These are phyloP conservation scores for Podiceps cristatus DNA, from an alignment of 2,113 vertebrate species.

Conservation along the genomic window DNA sequence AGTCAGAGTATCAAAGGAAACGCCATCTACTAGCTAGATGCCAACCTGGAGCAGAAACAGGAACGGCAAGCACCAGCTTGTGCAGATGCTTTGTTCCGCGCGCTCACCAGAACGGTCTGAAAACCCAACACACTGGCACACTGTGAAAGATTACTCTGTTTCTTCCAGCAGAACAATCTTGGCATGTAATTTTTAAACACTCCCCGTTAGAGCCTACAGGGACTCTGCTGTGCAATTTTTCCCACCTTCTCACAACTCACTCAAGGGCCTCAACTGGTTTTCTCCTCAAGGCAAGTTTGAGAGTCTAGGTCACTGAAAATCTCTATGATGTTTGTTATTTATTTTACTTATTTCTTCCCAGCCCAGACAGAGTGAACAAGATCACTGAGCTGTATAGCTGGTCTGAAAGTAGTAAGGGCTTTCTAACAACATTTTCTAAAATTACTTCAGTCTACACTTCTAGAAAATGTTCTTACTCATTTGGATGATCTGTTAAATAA, in stretches of 20 bases:
- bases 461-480: neutral
- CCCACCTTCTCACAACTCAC: neutral
- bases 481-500: neutral
- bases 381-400: neutral
- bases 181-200: neutral
- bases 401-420: neutral
- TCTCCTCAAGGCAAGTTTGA: neutral
- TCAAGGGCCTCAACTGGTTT: neutral
- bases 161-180: neutral
- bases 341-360: neutral
- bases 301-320: neutral
- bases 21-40: neutral
- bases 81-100: neutral
- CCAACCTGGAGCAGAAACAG: neutral
- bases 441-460: neutral
- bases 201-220: neutral
- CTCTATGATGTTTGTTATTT: neutral
- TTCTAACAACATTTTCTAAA: neutral
- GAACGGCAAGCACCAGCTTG: neutral
- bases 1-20: neutral
- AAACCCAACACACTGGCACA: neutral
- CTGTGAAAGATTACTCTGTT: neutral
- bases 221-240: neutral
- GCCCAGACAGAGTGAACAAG: neutral
- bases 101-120: accelerated